phyloP scores from a whole-genome alignment of 2,888 invertebrate species.

The Amiota mariae region DNA sequence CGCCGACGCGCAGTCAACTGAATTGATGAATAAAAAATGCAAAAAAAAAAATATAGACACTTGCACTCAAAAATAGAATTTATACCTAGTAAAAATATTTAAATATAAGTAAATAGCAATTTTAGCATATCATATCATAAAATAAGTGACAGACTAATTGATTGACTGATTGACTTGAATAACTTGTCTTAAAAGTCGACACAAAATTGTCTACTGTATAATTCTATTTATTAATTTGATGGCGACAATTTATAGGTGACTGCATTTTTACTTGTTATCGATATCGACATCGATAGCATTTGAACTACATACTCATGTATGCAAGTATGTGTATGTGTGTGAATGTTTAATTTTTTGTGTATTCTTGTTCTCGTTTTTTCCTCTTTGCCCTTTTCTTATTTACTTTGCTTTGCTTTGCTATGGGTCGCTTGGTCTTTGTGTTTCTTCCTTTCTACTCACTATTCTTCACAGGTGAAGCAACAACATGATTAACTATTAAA shows the following conservation, averaged over 20 bases:
- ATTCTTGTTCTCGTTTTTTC: neutral
- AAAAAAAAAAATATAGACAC: neutral
- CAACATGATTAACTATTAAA: constrained; percentile 1
- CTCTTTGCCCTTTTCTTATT: too few relatives aligned
- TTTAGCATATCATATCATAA: too few relatives aligned
- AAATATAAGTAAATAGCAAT: too few relatives aligned
- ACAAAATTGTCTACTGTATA: too few relatives aligned
- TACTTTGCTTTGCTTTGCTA: too few relatives aligned
- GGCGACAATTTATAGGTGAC: too few relatives aligned
- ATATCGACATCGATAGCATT: neutral
- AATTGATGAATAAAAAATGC: neutral
- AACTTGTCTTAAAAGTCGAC: too few relatives aligned
- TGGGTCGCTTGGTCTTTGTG: neutral
- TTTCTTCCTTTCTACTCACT: neutral
- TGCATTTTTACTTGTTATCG: constrained; percentile 5
- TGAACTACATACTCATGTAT: neutral
- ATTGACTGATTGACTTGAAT: neutral
- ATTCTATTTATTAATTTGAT: too few relatives aligned
- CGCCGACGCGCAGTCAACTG: too few relatives aligned
- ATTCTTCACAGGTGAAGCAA: neutral
- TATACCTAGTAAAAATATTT: too few relatives aligned
- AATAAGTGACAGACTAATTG: too few relatives aligned
- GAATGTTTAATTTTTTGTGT: neutral
- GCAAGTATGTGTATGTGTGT: constrained; percentile 13
- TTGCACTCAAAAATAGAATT: neutral